phyloP scores from a whole-genome alignment of 1,140 invertebrate genomes.

The Hylaeus volcanicus region DNA sequence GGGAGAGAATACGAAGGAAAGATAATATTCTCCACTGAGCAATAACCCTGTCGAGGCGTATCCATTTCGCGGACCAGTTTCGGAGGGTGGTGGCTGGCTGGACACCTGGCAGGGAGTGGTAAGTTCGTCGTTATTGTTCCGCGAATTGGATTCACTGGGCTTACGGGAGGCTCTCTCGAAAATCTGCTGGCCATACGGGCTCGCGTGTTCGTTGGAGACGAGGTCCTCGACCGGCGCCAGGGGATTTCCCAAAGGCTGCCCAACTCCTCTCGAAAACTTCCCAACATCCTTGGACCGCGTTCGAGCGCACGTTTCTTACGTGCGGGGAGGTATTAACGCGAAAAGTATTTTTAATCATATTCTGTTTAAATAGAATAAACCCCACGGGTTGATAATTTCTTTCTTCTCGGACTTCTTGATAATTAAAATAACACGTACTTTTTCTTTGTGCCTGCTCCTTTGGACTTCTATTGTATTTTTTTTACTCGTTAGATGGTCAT shows the following conservation, averaged over 20 bases:
- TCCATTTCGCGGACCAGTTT: slow-evolving; percentile 47
- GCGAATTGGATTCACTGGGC: slow-evolving; percentile 59
- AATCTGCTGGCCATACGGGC: slow-evolving; percentile 32
- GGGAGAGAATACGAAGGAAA: slow-evolving; percentile 1
- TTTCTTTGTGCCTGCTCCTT: too few species aligned
- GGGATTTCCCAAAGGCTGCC: slow-evolving; percentile 16
- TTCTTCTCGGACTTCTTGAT: too few species aligned
- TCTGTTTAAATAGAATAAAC: too few species aligned
- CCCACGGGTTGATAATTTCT: too few species aligned
- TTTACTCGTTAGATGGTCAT: too few species aligned
- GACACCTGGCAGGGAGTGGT: slow-evolving; percentile 29
- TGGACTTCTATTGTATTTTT: too few species aligned
- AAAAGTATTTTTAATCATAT: too few species aligned
- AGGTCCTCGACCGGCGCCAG: not conserved
- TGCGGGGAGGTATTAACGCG: too few species aligned
- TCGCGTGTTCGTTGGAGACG: slow-evolving; percentile 11
- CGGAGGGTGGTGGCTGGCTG: slow-evolving; percentile 2
- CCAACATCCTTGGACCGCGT: not conserved
- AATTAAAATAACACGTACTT: too few species aligned
- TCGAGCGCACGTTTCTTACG: not conserved
- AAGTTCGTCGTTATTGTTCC: slow-evolving; percentile 60
- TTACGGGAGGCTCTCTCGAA: slow-evolving; percentile 28
- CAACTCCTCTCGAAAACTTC: slow-evolving; percentile 6
- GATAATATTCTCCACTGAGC: slow-evolving; percentile 37
- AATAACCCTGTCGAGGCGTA: slow-evolving; percentile 31